These are phyloP conservation scores for Micrasema minimum DNA, from an alignment of 1,140 invertebrate species.

Conservation along the genomic window DNA sequence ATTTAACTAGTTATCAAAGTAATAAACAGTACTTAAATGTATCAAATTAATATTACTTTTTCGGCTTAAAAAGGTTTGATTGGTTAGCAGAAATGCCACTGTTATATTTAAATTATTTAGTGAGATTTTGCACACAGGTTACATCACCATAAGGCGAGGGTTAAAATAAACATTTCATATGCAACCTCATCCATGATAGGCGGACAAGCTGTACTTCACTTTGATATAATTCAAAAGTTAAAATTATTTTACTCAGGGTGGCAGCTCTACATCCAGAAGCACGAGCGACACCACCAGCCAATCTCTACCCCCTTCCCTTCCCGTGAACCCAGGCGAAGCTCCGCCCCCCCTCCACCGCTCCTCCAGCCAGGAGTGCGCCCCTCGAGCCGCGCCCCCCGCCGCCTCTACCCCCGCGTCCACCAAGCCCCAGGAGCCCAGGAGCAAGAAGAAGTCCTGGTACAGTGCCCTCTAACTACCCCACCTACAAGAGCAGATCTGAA, in stretches of 20 bases:
- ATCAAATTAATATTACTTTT: no score
- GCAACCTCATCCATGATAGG: no score
- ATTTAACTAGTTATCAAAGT: no score
- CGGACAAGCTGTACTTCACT: no score
- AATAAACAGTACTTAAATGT: no score
- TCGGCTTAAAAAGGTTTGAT: no score
- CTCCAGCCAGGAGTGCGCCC: constrained; percentile 52
- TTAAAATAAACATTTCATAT: no score
- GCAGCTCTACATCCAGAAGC: constrained; percentile 24
- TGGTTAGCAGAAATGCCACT: no score
- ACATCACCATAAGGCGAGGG: no score
- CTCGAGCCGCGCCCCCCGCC: constrained; percentile 53
- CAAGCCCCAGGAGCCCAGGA: constrained; percentile 54
- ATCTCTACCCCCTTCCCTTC: constrained; percentile 25
- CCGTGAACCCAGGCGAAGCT: constrained; percentile 17
- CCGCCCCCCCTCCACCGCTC: constrained; percentile 46
- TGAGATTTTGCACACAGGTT: no score
- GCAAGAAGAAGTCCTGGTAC: constrained; percentile 75
- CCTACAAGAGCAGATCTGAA: constrained; percentile 91
- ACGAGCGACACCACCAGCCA: constrained; percentile 10
- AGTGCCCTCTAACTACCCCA: constrained; percentile 88
- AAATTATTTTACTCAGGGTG: constrained; percentile 36
- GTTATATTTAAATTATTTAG: no score
- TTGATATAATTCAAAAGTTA: no score
- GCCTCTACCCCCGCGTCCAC: constrained; percentile 56